Conservation (phyloP, 1,140 invertebrate species). For the Anastrepha ludens region DNA sequence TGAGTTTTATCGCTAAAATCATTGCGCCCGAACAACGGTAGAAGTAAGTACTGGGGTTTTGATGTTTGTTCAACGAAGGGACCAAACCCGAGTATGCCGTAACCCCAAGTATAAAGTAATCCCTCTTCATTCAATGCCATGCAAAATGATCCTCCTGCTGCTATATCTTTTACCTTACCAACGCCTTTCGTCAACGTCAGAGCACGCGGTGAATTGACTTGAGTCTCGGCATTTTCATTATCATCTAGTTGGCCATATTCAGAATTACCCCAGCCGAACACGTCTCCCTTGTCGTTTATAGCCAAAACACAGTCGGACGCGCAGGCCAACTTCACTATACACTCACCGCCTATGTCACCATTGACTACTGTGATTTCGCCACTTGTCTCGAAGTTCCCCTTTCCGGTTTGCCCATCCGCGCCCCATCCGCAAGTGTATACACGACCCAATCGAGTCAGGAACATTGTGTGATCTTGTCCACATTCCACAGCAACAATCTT, state of each 20-base stretch:
- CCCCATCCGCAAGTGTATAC: slow-evolving; percentile 95
- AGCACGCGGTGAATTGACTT: slow-evolving; percentile 82
- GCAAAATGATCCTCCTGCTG: slow-evolving; percentile 91
- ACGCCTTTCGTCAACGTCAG: slow-evolving; percentile 79
- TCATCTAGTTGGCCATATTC: slow-evolving; percentile 91
- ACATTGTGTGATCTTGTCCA: slow-evolving; percentile 93
- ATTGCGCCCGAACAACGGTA: slow-evolving; percentile 89
- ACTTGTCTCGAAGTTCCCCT: slow-evolving; percentile 82
- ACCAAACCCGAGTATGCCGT: slow-evolving; percentile 91
- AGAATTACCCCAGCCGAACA: slow-evolving; percentile 98
- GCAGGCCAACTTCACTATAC: slow-evolving; percentile 87
- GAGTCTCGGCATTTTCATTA: slow-evolving; percentile 74
- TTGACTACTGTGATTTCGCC: slow-evolving; percentile 79
- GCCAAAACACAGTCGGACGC: slow-evolving; percentile 92
- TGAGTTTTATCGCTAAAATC: slow-evolving; percentile 83
- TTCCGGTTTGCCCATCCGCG: slow-evolving; percentile 95
- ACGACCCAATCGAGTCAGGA: slow-evolving; percentile 86
- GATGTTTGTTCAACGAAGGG: slow-evolving; percentile 82
- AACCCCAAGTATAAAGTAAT: slow-evolving; percentile 94
- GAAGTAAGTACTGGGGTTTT: slow-evolving; percentile 84
- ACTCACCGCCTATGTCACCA: slow-evolving; percentile 90
- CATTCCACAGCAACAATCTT: slow-evolving; percentile 80
- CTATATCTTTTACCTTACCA: slow-evolving; percentile 88
- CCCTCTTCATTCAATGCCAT: slow-evolving; percentile 82
- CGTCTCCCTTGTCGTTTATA: slow-evolving; percentile 91